Conservation (phyloP, 2,888 invertebrate genomes). For the Hecatera dysodea region DNA sequence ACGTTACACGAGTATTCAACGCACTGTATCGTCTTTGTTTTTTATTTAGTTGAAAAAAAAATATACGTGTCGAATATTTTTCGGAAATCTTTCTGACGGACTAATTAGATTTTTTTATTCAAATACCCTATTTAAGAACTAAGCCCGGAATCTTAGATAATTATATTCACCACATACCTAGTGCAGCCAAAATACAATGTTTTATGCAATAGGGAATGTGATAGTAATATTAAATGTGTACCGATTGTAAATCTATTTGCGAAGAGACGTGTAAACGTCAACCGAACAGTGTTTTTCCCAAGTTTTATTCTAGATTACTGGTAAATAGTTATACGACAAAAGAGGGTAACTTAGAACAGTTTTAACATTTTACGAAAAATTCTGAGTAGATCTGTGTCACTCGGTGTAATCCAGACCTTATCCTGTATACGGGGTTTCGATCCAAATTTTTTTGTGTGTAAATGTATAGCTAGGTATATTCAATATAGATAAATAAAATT, state of each 20-base stretch:
- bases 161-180: slow-evolving; percentile 61
- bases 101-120: no score
- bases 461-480: slow-evolving; percentile 73
- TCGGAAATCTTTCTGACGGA: no score
- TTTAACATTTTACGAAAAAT: slow-evolving; percentile 40
- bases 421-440: slow-evolving; percentile 64
- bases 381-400: slow-evolving; percentile 18
- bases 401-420: slow-evolving; percentile 57
- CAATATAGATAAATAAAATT: slow-evolving; percentile 67
- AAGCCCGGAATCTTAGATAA: slow-evolving; percentile 42
- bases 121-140: slow-evolving; percentile 20
- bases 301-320: slow-evolving; percentile 49
- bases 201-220: slow-evolving; percentile 64
- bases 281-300: slow-evolving; percentile 27
- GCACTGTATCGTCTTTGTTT: no score
- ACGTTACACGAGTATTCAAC: no score
- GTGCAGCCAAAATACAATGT: slow-evolving; percentile 61
- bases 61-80: no score
- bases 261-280: slow-evolving; percentile 10
- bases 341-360: slow-evolving; percentile 63
- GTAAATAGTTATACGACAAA: slow-evolving; percentile 61
- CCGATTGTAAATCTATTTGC: slow-evolving; percentile 27
- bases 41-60: no score
- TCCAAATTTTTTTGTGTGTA: slow-evolving; percentile 73
- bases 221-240: slow-evolving; percentile 60